Evolutionary conservation across 2,113 vertebrate genomes (phyloP), one percentile per base, ranked within the genome.

Genomic region (Electrona antarctica): DNA sequence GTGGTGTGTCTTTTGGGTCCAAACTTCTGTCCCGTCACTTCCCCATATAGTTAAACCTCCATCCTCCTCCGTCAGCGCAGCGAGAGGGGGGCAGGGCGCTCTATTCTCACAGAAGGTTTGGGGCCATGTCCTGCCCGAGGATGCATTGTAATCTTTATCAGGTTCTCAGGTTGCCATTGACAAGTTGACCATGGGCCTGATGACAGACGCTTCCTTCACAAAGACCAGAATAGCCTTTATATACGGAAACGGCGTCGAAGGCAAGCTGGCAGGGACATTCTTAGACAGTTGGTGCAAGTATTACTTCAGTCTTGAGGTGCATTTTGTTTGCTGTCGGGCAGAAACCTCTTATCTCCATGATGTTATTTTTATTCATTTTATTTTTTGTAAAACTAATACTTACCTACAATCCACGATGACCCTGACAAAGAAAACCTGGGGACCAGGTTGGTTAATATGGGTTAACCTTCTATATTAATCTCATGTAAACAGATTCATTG

Each of bases 11-110:
- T 7, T 21, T 21, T 10, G 56, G 67, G 59, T 3, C 13, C 48
- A 33, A 52, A n/a, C 55, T 77, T 67, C 77, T 76, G 64, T 83
- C 65, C 60, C 59, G 49, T n/a, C 11, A 69, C 84, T 90, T 88
- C 87, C 87, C 87, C 47, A 41, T 6, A 41, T 21, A 2, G 55
- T 41, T 66, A 68, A 69, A 79, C 68, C 83, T 79, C 81, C 87
- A 86, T 91, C 89, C 91, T 91, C 76, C 76, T 92, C 90, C 81
- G 62, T 92, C 91, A 91, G 86, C 89, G 61, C 73, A 2, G 58
- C 64, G 1, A 41, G 33, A 8, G 28, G 14, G 4, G 54, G 28
- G 55, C 1, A 41, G 14, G 51, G 48, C 52, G 45, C 28, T 54
- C 56, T 64, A 58, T 82, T 78, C 75, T 66, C 54, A 55, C 29